phyloP scores from a whole-genome alignment of 2,888 invertebrate species.

The Malacosoma neustria region DNA sequence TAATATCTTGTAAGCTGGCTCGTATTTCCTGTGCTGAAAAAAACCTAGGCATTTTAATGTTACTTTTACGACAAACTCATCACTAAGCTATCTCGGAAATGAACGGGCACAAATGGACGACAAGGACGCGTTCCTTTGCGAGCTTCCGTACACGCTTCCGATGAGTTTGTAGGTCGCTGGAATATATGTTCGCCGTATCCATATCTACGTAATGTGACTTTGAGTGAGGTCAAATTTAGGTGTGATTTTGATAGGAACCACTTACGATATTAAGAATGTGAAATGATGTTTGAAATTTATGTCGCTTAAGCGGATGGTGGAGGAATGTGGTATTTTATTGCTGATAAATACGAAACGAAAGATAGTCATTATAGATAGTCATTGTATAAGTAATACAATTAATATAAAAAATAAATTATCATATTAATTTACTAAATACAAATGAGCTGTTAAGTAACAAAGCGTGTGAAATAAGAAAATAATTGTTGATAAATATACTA shows the following conservation, averaged over 20 bases:
- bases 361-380: too few species aligned
- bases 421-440: too few species aligned
- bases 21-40: too few species aligned
- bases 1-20: too few species aligned
- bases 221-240: conserved; percentile 3
- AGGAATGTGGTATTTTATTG: too few species aligned
- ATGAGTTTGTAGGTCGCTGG: conserved; percentile 16
- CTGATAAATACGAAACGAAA: too few species aligned
- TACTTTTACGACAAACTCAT: background rate
- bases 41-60: background rate
- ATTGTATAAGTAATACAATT: too few species aligned
- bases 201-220: conserved; percentile 9
- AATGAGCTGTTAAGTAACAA: too few species aligned
- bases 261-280: background rate
- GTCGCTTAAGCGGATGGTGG: too few species aligned
- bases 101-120: conserved; percentile 7
- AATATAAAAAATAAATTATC: too few species aligned
- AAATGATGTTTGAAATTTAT: background rate
- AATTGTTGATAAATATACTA: too few species aligned
- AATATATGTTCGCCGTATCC: conserved; percentile 12
- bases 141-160: conserved; percentile 35
- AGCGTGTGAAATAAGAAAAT: too few species aligned
- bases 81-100: background rate
- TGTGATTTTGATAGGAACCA: background rate
- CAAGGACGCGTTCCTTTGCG: conserved; percentile 15